Evolutionary conservation across 2,888 invertebrate genomes (phyloP), one percentile per base, ranked within the genome.

Genomic region (Thereva nobilitata): DNA sequence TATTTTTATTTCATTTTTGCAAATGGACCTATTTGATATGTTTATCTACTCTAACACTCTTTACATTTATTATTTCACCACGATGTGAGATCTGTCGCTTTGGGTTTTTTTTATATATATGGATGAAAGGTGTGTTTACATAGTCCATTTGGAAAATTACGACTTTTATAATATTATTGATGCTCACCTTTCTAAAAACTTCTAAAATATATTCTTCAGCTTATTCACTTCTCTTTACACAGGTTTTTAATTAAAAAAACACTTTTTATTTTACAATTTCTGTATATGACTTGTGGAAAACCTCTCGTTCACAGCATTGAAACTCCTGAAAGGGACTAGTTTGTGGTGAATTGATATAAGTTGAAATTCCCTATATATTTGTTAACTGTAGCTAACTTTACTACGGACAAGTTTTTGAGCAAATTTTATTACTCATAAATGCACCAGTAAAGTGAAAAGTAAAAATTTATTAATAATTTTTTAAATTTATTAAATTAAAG

Each of bases 101-200:
- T 59, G 59, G 49, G 59, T 38, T 59, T 47, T 44, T 56, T 45
- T 35, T 42, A 42, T 12, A 34, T 59, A 47, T 59, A 47, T 45
- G 45, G 12, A 47, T 37, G 47, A 59, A 63, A 63, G 63, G 63
- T 63, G 63, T 63, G 57, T 57, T 63, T 63, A 63, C 63, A 63
- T 63, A 63, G 50, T 23, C 23, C 63, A 38, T 50, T 50, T 63
- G 34, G 9, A 63, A 63, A 63, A 52, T 6, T 52, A 12, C 49
- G 37, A 41, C 42, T 63, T 52, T 49, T 35, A 10, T 34, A 35
- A 34, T 10, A 49, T 7, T 8, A 34, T n/a, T 10, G 23, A 23
- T 35, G 45, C 64, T 64, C 44, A 64, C 55, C 44, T 55, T 47
- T 55, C 37, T 35, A 53, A 53, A 64, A 64, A 44, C 44, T 35